Evolutionary conservation across 1,140 invertebrate genomes (phyloP).

Genomic region (Drosophila trapezifrons): DNA sequence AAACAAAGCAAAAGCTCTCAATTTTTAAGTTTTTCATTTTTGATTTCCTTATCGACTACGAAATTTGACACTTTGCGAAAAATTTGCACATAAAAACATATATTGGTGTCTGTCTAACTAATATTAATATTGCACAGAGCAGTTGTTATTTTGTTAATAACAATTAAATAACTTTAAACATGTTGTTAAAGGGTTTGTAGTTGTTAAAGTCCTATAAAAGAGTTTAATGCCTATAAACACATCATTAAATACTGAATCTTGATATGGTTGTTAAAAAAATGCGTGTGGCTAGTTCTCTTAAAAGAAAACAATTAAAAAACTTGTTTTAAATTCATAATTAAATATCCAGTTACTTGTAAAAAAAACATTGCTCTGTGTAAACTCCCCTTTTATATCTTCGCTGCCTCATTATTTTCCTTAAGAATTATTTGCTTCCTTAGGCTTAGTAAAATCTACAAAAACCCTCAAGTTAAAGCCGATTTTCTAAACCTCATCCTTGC

Average conservation of each 20-base stretch:
- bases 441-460: not conserved
- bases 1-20: slow-evolving; percentile 54
- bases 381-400: not conserved
- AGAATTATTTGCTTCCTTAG: not conserved
- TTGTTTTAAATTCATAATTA: not conserved
- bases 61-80: slow-evolving; percentile 30
- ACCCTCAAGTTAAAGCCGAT: too few relatives aligned
- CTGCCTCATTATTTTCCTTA: not conserved
- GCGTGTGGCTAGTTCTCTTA: not conserved
- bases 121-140: slow-evolving; percentile 23
- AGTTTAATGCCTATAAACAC: not conserved
- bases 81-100: slow-evolving; percentile 40
- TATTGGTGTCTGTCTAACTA: slow-evolving; percentile 29
- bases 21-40: slow-evolving; percentile 69
- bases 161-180: not conserved
- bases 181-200: not conserved
- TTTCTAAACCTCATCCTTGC: not conserved
- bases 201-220: too few relatives aligned
- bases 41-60: slow-evolving; percentile 57
- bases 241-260: not conserved
- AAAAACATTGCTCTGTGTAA: slow-evolving; percentile 27
- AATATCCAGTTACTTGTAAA: too few relatives aligned
- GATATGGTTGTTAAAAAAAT: not conserved
- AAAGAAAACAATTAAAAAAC: slow-evolving; percentile 9
- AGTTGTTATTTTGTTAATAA: slow-evolving; percentile 18